Percentiles rank a stretch among this genome's conserved stretches.
Conservation (phyloP, 2,797 vertebrate species). For the Hylomyscus alleni region DNA sequence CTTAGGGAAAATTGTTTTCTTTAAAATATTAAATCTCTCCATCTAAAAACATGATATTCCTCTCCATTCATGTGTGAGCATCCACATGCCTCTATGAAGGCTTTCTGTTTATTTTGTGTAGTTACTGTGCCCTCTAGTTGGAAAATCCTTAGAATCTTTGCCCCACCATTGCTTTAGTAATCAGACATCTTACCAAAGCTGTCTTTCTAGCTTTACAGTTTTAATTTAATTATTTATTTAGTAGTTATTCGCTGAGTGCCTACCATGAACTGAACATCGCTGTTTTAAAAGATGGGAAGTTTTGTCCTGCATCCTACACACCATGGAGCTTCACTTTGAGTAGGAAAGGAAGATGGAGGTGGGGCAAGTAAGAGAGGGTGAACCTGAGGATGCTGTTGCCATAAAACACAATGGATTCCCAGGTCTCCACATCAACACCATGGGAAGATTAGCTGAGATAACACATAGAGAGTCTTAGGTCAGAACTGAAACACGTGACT, state of each 20-base stretch:
- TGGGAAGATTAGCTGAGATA: not conserved
- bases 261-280: not conserved
- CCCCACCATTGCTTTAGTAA: not conserved
- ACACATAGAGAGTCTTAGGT: not conserved
- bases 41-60: slow-evolving; percentile 43
- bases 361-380: not conserved
- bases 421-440: rapidly evolving
- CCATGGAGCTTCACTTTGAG: not conserved
- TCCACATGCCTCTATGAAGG: not conserved
- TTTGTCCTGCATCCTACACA: not conserved
- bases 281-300: not conserved
- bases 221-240: slow-evolving; percentile 46
- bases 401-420: not conserved
- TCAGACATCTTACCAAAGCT: slow-evolving; percentile 8
- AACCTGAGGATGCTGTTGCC: not conserved
- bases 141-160: slow-evolving; percentile 28
- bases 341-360: not conserved
- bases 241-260: not conserved
- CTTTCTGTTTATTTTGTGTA: not conserved
- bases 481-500: not conserved
- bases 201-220: not conserved
- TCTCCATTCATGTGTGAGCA: slow-evolving; percentile 8
- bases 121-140: not conserved
- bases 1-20: slow-evolving; percentile 74
- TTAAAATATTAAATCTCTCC: slow-evolving; percentile 70